Evolutionary conservation across 2,797 vertebrate genomes (phyloP), one percentile per base, ranked within the genome.

Genomic region (Oreochromis grahami): DNA sequence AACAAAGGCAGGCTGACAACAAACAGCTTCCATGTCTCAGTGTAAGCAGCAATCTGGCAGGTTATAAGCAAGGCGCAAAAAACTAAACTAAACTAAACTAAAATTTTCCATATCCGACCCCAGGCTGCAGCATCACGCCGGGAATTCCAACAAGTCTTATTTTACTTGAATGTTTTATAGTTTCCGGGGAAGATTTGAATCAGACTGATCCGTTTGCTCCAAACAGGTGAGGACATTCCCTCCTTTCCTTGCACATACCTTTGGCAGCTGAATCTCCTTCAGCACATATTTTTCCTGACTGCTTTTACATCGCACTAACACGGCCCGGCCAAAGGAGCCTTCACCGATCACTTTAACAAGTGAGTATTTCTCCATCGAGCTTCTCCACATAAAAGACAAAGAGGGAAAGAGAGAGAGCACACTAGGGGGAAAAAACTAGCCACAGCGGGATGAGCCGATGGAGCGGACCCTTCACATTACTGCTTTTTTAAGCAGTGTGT

Each of bases 221-320:
- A 13, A 8, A 32, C 5, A 81, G 32, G 77, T 50, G 24, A 52
- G 1, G 10, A 36, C 50, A 52, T 32, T 4, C 19, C 8, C 48
- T 3, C 32, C 2, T 34, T 7, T 48, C 43, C 68, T 52, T 86
- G 8, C 11, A 86, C 85, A 84, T 93, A 98, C 98, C 97, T 97
- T 96, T 34, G 97, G 97, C 84, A 99, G 97, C 80, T 96, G 97
- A 84, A 98, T 97, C 94, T 98, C 97, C 90, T 99, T 99, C 93
- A 98, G 85, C 52, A 97, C 97, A 81, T 96, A 97, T 19, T 96
- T 95, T 43, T 93, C 91, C 26, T 90, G 79, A 21, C 83, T 95
- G 88, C 9, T 91, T 87, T 92, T 90, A 34, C 94, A 93, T 21
- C 84, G 92, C 34, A 98, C 97, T 55, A 98, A 86, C 74, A 98